A percentile compares a stretch with the other conserved stretches of the same genome.
Evolutionary conservation across 2,888 invertebrate species (phyloP).

Genomic region (Heliconius cydno): DNA sequence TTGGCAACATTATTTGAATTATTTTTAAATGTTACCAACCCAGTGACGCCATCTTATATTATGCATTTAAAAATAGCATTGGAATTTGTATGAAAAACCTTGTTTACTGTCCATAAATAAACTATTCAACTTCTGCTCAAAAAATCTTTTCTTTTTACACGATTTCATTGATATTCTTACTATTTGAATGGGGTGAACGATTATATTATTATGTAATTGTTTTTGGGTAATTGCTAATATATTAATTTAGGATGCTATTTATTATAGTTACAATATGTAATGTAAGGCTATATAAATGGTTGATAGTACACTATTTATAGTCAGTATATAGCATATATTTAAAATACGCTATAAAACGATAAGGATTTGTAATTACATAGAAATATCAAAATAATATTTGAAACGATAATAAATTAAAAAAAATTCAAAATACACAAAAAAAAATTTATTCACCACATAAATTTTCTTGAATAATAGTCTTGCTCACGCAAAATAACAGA

Average conservation of each 20-base stretch:
- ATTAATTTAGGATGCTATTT: neutral
- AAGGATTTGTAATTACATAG: neutral
- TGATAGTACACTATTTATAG: neutral
- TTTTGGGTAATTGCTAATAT: neutral
- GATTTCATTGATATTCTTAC: neutral
- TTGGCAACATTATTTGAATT: conserved; percentile 16
- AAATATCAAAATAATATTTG: too few relatives aligned
- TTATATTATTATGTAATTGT: neutral
- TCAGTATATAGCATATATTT: too few relatives aligned
- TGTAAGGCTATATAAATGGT: neutral
- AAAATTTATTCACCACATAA: conserved; percentile 82
- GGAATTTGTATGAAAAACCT: neutral
- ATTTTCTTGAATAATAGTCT: conserved; percentile 70
- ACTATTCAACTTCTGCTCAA: neutral
- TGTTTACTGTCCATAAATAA: conserved; percentile 17
- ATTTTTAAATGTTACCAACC: neutral
- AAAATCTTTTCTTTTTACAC: neutral
- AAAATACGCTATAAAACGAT: neutral
- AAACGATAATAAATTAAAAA: conserved; percentile 5
- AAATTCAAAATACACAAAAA: conserved; percentile 76
- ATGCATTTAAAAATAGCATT: conserved; percentile 18
- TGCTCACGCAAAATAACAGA: conserved; percentile 80
- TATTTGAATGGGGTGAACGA: neutral
- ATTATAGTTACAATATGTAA: neutral
- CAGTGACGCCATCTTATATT: conserved; percentile 16